Conservation (phyloP, 2,888 invertebrate species). For the Meganola albula region DNA sequence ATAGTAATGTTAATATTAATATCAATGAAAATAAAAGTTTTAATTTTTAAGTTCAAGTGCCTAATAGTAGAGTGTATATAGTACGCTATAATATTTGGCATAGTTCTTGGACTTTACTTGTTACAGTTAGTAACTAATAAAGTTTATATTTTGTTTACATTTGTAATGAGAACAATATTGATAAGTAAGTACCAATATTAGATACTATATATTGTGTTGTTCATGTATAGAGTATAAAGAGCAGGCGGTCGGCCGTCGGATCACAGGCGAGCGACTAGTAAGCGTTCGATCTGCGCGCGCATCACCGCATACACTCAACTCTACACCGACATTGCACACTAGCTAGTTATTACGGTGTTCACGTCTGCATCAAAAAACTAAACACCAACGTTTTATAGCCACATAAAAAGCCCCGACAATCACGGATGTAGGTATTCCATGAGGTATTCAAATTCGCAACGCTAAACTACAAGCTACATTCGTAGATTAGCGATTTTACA, state of each 20-base stretch:
- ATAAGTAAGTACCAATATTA: too few relatives aligned
- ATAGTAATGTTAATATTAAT: too few relatives aligned
- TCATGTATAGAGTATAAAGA: conserved; percentile 9
- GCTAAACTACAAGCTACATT: conserved; percentile 17
- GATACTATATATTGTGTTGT: conserved; percentile 11
- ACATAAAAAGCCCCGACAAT: conserved; percentile 29
- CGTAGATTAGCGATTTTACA: conserved; percentile 25
- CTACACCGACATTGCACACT: conserved; percentile 18
- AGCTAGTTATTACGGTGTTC: conserved; percentile 7
- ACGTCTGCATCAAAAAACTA: conserved; percentile 10
- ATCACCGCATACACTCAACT: conserved; percentile 33
- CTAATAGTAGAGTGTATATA: too few relatives aligned
- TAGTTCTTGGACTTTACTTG: too few relatives aligned
- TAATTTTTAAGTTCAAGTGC: too few relatives aligned
- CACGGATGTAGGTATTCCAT: conserved; percentile 23
- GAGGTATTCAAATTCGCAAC: conserved; percentile 25
- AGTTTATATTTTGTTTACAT: too few relatives aligned
- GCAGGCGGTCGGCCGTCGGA: conserved; percentile 16
- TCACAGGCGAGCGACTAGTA: conserved; percentile 21
- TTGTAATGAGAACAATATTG: too few relatives aligned
- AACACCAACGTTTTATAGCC: conserved; percentile 22
- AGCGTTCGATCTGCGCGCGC: conserved; percentile 67
- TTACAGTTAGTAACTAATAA: too few relatives aligned
- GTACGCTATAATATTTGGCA: too few relatives aligned
- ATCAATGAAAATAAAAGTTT: too few relatives aligned